Percentiles rank a stretch among this genome's conserved stretches.
Conservation (phyloP, 2,113 vertebrate species). For the Lucifuga dentata region DNA sequence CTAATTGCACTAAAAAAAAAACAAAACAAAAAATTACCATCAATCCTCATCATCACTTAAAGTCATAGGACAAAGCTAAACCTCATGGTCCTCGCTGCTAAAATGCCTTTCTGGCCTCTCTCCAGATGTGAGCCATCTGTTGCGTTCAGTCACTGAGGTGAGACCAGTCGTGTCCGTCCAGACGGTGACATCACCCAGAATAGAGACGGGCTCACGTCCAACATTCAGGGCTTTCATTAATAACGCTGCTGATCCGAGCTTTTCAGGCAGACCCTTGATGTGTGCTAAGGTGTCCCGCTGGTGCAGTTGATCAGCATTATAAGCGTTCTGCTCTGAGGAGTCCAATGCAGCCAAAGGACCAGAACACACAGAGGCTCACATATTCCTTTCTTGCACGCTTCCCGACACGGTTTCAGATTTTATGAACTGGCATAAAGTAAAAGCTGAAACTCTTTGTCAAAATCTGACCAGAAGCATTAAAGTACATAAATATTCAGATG, state of each 20-base stretch:
- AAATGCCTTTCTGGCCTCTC: constrained; percentile 54
- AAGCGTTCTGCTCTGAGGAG: constrained; percentile 47
- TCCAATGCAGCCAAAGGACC: constrained; percentile 37
- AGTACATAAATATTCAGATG: neutral
- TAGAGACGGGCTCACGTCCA: constrained; percentile 50
- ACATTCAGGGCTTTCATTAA: constrained; percentile 56
- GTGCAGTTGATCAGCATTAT: constrained; percentile 51
- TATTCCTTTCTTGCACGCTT: constrained; percentile 4
- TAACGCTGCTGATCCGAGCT: constrained; percentile 49
- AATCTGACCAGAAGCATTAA: too few species aligned
- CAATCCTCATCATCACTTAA: constrained; percentile 46
- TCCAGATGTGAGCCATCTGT: constrained; percentile 79
- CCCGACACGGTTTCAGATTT: constrained; percentile 42
- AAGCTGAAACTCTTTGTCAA: neutral
- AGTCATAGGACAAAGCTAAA: constrained; percentile 51
- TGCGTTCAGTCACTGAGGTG: constrained; percentile 73
- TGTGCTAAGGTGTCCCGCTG: constrained; percentile 46
- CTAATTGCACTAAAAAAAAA: constrained; percentile 58
- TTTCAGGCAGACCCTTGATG: constrained; percentile 48
- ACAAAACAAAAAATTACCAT: constrained; percentile 56
- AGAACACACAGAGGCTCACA: constrained; percentile 15
- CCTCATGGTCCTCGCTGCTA: constrained; percentile 42
- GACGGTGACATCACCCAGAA: constrained; percentile 73
- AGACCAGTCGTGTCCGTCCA: constrained; percentile 65
- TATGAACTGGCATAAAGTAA: constrained; percentile 33